Evolutionary conservation across 2,113 vertebrate species (phyloP).

Genomic region (Pelusios castaneus): DNA sequence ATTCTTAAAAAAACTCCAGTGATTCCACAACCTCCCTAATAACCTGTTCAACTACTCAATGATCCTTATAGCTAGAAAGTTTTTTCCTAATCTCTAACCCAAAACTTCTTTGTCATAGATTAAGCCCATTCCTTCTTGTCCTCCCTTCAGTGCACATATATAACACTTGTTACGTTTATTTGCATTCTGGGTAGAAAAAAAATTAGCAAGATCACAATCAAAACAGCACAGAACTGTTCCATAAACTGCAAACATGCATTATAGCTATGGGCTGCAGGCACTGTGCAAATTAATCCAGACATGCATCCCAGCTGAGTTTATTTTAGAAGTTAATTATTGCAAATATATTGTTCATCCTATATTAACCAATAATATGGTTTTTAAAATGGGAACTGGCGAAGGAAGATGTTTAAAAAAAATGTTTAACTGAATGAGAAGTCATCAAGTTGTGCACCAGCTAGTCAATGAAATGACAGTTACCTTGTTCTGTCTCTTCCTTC

Average conservation of each 20-base stretch:
- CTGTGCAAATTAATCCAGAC: accelerated
- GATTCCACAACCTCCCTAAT: neutral
- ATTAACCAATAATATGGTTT: neutral
- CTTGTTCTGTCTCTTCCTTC: neutral
- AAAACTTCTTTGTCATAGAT: neutral
- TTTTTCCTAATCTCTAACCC: neutral
- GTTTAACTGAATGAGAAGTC: neutral
- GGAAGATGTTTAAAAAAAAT: neutral
- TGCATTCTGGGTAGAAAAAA: neutral
- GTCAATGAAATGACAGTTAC: neutral
- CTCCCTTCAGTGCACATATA: neutral
- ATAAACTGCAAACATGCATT: accelerated
- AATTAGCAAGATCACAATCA: neutral
- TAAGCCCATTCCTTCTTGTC: neutral
- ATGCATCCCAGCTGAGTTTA: accelerated
- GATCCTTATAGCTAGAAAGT: neutral
- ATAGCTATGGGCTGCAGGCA: neutral
- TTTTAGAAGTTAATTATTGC: neutral
- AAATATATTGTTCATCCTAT: accelerated
- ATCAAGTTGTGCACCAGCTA: accelerated
- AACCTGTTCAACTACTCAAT: neutral
- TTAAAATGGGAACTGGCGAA: neutral
- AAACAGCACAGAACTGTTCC: accelerated
- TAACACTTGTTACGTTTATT: neutral
- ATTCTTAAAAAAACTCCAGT: neutral